Evolutionary conservation across 1,140 invertebrate species (phyloP).

Genomic region (Bombus soroeensis): DNA sequence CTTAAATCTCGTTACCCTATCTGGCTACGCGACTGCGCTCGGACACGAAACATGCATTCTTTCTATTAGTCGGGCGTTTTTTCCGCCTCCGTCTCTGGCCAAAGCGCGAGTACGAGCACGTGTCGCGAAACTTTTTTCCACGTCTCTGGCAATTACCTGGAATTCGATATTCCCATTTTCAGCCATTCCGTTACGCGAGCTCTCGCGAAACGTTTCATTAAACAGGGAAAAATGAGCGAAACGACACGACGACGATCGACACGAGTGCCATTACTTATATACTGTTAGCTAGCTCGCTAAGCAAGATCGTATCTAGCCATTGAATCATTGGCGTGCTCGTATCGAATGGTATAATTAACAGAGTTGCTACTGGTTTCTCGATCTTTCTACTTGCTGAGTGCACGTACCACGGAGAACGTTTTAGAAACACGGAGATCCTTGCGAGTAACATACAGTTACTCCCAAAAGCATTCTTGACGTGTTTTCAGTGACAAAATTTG

Average conservation of each 20-base stretch:
- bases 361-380: constrained; percentile 43
- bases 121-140: not conserved
- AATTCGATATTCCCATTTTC: constrained; percentile 18
- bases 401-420: constrained; percentile 1
- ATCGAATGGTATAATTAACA: constrained; percentile 60
- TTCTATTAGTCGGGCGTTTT: not conserved
- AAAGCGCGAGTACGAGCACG: not conserved
- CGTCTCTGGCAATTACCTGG: not conserved
- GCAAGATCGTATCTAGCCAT: constrained; percentile 26
- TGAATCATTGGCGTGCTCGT: constrained; percentile 37
- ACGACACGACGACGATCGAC: not conserved
- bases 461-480: no score
- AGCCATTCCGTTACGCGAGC: not conserved
- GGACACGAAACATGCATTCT: not conserved
- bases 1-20: not conserved
- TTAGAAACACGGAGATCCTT: not conserved
- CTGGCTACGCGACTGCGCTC: not conserved
- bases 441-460: not conserved
- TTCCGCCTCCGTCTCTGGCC: not conserved
- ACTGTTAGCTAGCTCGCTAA: not conserved
- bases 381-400: constrained; percentile 1
- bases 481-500: no score
- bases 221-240: not conserved
- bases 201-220: constrained; percentile 18
- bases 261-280: not conserved